Conservation (phyloP, 2,113 vertebrate species). For the Seriola rivoliana region DNA sequence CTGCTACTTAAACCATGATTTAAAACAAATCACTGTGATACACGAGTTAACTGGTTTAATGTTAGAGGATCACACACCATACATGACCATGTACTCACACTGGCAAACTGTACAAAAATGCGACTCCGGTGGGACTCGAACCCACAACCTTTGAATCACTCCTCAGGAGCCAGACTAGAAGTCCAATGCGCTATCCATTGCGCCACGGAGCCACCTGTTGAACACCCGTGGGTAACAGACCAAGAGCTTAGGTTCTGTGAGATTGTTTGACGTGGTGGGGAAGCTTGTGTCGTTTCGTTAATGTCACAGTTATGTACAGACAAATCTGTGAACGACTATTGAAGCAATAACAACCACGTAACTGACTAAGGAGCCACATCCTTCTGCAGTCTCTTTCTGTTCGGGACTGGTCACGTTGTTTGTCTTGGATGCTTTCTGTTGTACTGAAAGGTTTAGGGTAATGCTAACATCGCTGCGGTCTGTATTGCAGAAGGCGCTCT, state of each 20-base stretch:
- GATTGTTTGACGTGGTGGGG: too few species aligned
- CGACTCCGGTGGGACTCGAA: constrained; percentile 80
- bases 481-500: background rate
- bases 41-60: too few species aligned
- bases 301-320: too few species aligned
- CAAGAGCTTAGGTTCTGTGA: too few species aligned
- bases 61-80: too few species aligned
- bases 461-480: background rate
- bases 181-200: constrained; percentile 83
- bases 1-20: too few species aligned
- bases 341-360: background rate
- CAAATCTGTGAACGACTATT: background rate
- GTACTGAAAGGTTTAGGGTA: too few species aligned
- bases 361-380: background rate
- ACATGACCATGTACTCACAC: too few species aligned
- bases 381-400: background rate
- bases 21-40: too few species aligned
- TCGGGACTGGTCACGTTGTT: background rate
- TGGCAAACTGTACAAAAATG: constrained; percentile 8
- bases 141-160: constrained; percentile 79
- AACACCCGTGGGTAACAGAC: background rate
- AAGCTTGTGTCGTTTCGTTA: too few species aligned
- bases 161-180: constrained; percentile 60
- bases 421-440: background rate
- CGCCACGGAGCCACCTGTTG: constrained; percentile 81